Conservation (phyloP, 1,140 invertebrate species). For the Zaprionus nigranus region DNA sequence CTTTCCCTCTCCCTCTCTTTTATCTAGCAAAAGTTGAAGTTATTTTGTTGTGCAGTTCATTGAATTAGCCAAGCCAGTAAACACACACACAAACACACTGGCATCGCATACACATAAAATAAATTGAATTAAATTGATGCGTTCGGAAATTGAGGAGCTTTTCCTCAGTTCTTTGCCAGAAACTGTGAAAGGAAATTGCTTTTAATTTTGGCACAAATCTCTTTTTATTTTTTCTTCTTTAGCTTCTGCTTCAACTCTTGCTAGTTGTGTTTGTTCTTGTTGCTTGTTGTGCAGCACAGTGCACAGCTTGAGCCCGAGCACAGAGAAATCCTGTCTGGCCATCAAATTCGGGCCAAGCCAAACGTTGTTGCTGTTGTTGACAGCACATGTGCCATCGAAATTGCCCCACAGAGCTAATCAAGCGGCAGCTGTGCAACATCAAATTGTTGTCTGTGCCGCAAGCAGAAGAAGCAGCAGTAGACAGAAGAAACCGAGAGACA, state of each 20-base stretch:
- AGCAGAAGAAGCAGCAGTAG: not conserved
- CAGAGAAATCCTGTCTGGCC: constrained; percentile 35
- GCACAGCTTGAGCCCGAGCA: constrained; percentile 22
- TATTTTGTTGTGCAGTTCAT: constrained; percentile 77
- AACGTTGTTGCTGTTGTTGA: constrained; percentile 36
- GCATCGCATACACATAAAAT: constrained; percentile 43
- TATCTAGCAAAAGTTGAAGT: constrained; percentile 55
- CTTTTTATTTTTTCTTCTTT: constrained; percentile 64
- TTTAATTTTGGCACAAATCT: constrained; percentile 78
- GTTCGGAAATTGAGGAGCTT: constrained; percentile 49
- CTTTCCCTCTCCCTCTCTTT: not conserved
- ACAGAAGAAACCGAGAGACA: not conserved
- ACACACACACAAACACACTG: constrained; percentile 9
- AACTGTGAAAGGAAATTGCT: constrained; percentile 63
- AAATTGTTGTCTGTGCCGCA: constrained; percentile 35
- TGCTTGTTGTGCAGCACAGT: constrained; percentile 8
- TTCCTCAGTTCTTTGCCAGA: constrained; percentile 27
- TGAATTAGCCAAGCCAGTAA: constrained; percentile 61
- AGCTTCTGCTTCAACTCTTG: not conserved
- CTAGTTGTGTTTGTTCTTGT: not conserved
- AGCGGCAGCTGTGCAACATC: constrained; percentile 64
- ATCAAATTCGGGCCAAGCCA: constrained; percentile 25
- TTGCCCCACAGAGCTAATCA: constrained; percentile 65
- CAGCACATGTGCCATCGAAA: constrained; percentile 65
- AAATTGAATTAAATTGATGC: constrained; percentile 79